Evolutionary conservation across 1,140 invertebrate species (phyloP).

Genomic region (Drosophila sp.): DNA sequence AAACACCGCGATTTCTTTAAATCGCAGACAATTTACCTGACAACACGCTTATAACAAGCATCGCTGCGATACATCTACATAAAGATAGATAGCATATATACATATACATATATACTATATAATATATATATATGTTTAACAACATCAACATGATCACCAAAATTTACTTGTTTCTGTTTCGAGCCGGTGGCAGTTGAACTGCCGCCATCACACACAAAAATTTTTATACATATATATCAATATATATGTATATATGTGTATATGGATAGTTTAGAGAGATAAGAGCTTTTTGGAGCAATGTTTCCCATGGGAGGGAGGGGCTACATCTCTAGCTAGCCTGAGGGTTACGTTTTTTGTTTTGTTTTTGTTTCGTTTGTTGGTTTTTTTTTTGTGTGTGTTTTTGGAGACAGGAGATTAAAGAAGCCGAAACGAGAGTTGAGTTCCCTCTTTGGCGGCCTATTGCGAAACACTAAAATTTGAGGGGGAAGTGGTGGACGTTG

Average conservation of each 20-base stretch:
- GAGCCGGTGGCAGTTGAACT: slow-evolving; percentile 58
- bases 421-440: not conserved
- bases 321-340: slow-evolving; percentile 49
- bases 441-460: slow-evolving; percentile 29
- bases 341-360: slow-evolving; percentile 40
- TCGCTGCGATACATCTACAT: slow-evolving; percentile 3
- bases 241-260: slow-evolving; percentile 31
- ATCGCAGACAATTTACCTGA: slow-evolving; percentile 12
- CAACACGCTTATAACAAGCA: slow-evolving; percentile 42
- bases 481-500: slow-evolving; percentile 62
- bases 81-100: slow-evolving; percentile 5
- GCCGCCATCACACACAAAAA: slow-evolving; percentile 66
- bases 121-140: slow-evolving; percentile 33
- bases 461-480: slow-evolving; percentile 70
- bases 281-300: slow-evolving; percentile 34
- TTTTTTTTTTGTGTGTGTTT: slow-evolving; percentile 1
- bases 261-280: slow-evolving; percentile 41
- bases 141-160: slow-evolving; percentile 66
- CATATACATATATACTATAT: slow-evolving; percentile 13
- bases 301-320: slow-evolving; percentile 48
- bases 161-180: slow-evolving; percentile 60
- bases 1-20: slow-evolving; percentile 36
- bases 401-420: slow-evolving; percentile 19
- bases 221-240: slow-evolving; percentile 57
- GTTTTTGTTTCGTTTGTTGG: not conserved